Conservation (phyloP, 1,140 invertebrate genomes). For the Achroia grisella region DNA sequence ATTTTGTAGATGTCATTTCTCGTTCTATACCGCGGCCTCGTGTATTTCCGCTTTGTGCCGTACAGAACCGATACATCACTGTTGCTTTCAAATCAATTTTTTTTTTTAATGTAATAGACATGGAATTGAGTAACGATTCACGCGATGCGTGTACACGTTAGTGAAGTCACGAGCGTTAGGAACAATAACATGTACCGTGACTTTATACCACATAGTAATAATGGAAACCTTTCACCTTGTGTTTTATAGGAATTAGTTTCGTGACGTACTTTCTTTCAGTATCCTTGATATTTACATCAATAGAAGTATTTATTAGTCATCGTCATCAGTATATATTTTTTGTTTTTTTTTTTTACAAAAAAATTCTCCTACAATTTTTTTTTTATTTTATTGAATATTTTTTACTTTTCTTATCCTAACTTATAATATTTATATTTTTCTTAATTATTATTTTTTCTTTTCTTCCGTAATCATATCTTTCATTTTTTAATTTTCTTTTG, state of each 20-base stretch:
- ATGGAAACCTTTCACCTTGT: conserved; percentile 41
- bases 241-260: conserved; percentile 22
- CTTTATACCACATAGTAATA: conserved; percentile 16
- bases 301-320: too few relatives aligned
- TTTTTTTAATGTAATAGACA: conserved; percentile 37
- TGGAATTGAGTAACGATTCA: conserved; percentile 42
- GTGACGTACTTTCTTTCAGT: conserved; percentile 5
- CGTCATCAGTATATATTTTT: too few relatives aligned
- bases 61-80: conserved; percentile 45
- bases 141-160: conserved; percentile 41
- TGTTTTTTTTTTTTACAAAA: too few relatives aligned
- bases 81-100: conserved; percentile 58
- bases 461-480: too few relatives aligned
- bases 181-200: conserved; percentile 22
- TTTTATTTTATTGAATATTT: too few relatives aligned
- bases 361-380: too few relatives aligned
- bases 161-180: conserved; percentile 22
- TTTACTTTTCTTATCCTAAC: too few relatives aligned
- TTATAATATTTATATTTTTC: too few relatives aligned
- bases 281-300: too few relatives aligned
- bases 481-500: too few relatives aligned
- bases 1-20: conserved; percentile 27
- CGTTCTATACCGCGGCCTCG: conserved; percentile 38
- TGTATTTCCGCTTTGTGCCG: conserved; percentile 30
- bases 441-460: too few relatives aligned